Evolutionary conservation across 2,888 invertebrate genomes (phyloP).

Genomic region (Ametastegia equiseti): DNA sequence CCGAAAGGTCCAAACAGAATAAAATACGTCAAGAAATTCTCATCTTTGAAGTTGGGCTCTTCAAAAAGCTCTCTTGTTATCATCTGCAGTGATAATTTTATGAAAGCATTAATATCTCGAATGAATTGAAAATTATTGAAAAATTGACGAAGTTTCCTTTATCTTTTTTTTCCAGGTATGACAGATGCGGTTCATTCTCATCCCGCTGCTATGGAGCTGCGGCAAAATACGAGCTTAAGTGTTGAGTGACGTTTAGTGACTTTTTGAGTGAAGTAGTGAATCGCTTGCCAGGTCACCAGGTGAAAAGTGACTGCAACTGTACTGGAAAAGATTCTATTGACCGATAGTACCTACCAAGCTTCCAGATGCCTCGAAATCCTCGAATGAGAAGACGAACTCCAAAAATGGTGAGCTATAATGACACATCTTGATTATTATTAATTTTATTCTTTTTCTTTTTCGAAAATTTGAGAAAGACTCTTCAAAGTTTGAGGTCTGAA

Average conservation of each 20-base stretch:
- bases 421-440: too few species aligned
- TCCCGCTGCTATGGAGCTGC: slow-evolving; percentile 35
- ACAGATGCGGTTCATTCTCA: slow-evolving; percentile 5
- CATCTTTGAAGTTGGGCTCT: too few species aligned
- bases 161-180: slow-evolving; percentile 11
- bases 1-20: not conserved
- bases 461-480: not conserved
- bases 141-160: not conserved
- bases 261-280: slow-evolving; percentile 39
- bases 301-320: not conserved
- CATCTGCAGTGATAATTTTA: too few species aligned
- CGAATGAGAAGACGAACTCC: slow-evolving; percentile 28
- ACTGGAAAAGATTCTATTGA: not conserved
- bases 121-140: too few species aligned
- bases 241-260: slow-evolving; percentile 44
- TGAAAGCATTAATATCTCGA: too few species aligned
- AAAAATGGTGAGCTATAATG: slow-evolving; percentile 27
- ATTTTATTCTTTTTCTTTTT: not conserved
- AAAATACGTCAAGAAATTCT: too few species aligned
- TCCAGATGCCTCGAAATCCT: slow-evolving; percentile 1
- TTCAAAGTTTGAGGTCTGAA: not conserved
- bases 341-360: too few species aligned
- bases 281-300: not conserved
- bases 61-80: too few species aligned
- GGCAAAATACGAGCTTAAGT: slow-evolving; percentile 8